Evolutionary conservation across 2,113 vertebrate species (phyloP).

Genomic region (Menidia beryllina): DNA sequence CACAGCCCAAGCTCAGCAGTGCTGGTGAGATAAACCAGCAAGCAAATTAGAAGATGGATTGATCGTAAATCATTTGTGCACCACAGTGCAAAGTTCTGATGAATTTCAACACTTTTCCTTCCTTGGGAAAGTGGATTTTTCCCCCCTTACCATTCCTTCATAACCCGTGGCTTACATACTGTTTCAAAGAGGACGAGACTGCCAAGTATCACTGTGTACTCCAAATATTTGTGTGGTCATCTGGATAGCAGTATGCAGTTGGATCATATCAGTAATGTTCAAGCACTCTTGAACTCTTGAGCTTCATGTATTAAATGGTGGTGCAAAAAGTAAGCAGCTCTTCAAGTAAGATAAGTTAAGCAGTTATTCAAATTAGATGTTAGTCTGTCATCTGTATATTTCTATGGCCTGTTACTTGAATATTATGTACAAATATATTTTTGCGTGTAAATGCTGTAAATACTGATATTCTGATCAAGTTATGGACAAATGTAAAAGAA

Average conservation of each 20-base stretch:
- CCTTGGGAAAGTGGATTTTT: slow-evolving; percentile 60
- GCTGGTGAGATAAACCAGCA: slow-evolving; percentile 50
- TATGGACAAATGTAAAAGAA: too few relatives aligned
- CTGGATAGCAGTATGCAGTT: slow-evolving; percentile 71
- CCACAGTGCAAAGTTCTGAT: slow-evolving; percentile 49
- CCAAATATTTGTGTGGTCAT: slow-evolving; percentile 81
- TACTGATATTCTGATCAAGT: too few relatives aligned
- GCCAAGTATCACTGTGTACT: slow-evolving; percentile 76
- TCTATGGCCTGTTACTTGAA: background rate
- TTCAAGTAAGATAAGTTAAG: slow-evolving; percentile 7
- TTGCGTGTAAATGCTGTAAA: too few relatives aligned
- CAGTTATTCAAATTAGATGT: slow-evolving; percentile 11
- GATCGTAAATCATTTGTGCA: slow-evolving; percentile 69
- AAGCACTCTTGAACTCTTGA: slow-evolving; percentile 61
- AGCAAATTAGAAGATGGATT: slow-evolving; percentile 46
- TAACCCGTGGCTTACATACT: slow-evolving; percentile 73
- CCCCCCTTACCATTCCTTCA: slow-evolving; percentile 62
- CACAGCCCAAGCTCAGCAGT: slow-evolving; percentile 36
- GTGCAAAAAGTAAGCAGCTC: slow-evolving; percentile 9
- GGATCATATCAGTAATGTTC: slow-evolving; percentile 69
- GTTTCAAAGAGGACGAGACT: slow-evolving; percentile 65
- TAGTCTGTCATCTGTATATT: slow-evolving; percentile 8
- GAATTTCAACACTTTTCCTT: slow-evolving; percentile 76
- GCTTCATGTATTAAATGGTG: slow-evolving; percentile 58
- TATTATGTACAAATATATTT: slow-evolving; percentile 15